phyloP scores from a whole-genome alignment of 2,113 vertebrate genomes.

The Nannospalax galili region DNA sequence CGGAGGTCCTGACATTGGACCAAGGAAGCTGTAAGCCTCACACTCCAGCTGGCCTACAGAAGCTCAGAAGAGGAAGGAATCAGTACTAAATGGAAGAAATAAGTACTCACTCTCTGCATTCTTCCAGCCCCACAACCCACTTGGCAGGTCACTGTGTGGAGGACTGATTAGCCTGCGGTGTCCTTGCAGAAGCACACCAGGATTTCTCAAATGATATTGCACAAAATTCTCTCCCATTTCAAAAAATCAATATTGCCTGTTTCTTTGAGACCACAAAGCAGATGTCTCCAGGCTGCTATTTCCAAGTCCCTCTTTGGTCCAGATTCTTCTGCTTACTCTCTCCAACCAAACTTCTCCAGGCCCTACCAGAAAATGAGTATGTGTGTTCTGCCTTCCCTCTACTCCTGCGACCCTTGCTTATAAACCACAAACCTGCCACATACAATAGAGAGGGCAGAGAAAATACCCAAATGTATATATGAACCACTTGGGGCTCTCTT shows the following conservation, averaged over 20 bases:
- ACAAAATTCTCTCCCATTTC: constrained; percentile 21
- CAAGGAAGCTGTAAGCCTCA: not conserved
- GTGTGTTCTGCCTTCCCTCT: not conserved
- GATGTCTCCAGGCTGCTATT: not conserved
- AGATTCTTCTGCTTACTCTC: not conserved
- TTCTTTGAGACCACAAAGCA: constrained; percentile 52
- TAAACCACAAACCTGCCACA: not conserved
- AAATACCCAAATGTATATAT: fast-evolving
- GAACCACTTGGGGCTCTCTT: not conserved
- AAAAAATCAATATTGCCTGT: not conserved
- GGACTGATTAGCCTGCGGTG: not conserved
- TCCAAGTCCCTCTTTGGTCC: not conserved
- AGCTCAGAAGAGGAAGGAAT: not conserved
- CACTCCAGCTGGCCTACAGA: not conserved
- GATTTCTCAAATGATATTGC: not conserved
- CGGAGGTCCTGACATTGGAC: not conserved
- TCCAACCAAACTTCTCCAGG: not conserved
- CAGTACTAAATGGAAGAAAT: not conserved
- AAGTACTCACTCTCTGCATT: not conserved
- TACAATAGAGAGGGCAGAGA: not conserved
- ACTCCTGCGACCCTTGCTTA: not conserved
- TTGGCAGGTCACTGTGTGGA: not conserved
- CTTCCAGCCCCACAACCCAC: not conserved
- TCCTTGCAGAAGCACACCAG: not conserved
- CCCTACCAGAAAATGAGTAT: fast-evolving